Evolutionary conservation across 1,140 invertebrate species (phyloP).

Genomic region (Branchinecta lynchi): DNA sequence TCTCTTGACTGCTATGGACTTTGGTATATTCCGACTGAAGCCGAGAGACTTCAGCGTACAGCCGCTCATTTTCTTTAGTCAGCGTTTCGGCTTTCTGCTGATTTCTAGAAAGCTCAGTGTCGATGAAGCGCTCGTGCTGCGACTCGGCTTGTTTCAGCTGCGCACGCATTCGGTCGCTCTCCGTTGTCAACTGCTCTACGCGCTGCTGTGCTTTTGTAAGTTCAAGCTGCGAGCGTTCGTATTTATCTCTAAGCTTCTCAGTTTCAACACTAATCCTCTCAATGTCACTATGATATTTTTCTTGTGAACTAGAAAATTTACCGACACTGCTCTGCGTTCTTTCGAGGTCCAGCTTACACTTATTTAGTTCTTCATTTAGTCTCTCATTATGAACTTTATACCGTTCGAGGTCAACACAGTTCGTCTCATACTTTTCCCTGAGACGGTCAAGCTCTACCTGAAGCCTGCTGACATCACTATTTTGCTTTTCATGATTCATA

Average conservation of each 20-base stretch:
- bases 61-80: constrained; percentile 54
- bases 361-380: constrained; percentile 35
- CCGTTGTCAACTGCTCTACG: constrained; percentile 24
- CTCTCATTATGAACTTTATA: constrained; percentile 45
- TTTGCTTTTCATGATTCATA: constrained; percentile 67
- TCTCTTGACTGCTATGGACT: constrained; percentile 44
- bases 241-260: constrained; percentile 64
- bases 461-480: constrained; percentile 38
- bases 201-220: constrained; percentile 28
- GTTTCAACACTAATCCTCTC: constrained; percentile 66
- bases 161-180: constrained; percentile 29
- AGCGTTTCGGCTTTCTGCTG: constrained; percentile 38
- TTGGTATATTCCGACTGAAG: constrained; percentile 40
- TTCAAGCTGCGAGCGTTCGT: constrained; percentile 42
- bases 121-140: constrained; percentile 25
- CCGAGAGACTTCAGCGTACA: constrained; percentile 46
- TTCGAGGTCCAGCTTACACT: constrained; percentile 60
- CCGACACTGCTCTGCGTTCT: constrained; percentile 56
- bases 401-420: constrained; percentile 56
- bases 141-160: constrained; percentile 27
- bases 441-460: constrained; percentile 50
- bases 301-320: constrained; percentile 50
- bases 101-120: constrained; percentile 3
- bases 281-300: constrained; percentile 42
- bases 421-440: constrained; percentile 51